Evolutionary conservation across 1,140 invertebrate species (phyloP).

Genomic region (Drosophila teissieri): DNA sequence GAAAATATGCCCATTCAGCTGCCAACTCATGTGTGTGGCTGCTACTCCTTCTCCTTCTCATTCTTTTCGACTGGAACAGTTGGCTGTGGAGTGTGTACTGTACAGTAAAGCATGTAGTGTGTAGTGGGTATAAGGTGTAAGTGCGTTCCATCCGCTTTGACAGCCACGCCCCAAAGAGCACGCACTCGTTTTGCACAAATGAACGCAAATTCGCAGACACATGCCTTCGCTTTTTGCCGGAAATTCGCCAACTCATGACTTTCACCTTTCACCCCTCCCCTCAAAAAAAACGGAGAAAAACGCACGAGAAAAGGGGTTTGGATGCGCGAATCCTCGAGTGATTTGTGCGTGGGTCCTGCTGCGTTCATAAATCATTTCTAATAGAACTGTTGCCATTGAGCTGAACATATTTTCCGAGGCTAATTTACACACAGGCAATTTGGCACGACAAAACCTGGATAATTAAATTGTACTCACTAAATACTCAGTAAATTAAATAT

Average conservation of each 20-base stretch:
- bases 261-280: not conserved
- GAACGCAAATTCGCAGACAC: conserved; percentile 44
- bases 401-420: conserved; percentile 23
- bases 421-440: conserved; percentile 36
- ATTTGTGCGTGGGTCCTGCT: conserved; percentile 23
- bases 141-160: conserved; percentile 26
- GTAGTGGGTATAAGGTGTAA: not conserved
- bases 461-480: not conserved
- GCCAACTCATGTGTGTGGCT: conserved; percentile 8
- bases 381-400: conserved; percentile 36
- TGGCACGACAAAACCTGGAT: not conserved
- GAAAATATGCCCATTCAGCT: conserved; percentile 71
- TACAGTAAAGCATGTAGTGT: not conserved
- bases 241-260: conserved; percentile 35
- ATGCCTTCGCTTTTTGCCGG: conserved; percentile 13
- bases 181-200: conserved; percentile 38
- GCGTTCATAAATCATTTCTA: conserved; percentile 42
- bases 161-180: conserved; percentile 45
- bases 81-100: not conserved
- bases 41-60: not conserved
- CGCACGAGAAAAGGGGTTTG: not conserved
- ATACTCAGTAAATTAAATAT: too few species aligned
- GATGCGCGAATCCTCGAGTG: conserved; percentile 15
- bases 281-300: not conserved
- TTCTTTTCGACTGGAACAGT: too few species aligned